A percentile compares a stretch with the other conserved stretches of the same genome.
phyloP scores from a whole-genome alignment of 2,797 vertebrate species.

The Aphelocoma californica region DNA sequence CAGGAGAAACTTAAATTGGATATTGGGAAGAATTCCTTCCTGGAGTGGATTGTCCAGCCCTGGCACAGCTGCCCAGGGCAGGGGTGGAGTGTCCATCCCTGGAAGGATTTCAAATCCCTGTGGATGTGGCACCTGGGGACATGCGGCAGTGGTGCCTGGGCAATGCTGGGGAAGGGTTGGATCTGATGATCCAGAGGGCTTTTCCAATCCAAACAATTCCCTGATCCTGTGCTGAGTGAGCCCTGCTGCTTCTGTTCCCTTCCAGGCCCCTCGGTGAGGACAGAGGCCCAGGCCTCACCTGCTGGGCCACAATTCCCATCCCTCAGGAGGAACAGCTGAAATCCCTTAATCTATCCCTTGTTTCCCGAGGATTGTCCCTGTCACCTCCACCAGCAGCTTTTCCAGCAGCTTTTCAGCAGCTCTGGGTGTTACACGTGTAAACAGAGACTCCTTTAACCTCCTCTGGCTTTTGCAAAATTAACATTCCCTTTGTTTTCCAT shows the following conservation, averaged over 20 bases:
- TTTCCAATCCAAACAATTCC: neutral
- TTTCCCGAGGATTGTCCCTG: neutral
- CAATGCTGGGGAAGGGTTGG: neutral
- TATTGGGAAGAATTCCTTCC: rapidly evolving
- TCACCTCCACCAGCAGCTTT: neutral
- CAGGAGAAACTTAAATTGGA: rapidly evolving
- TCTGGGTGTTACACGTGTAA: too few species aligned
- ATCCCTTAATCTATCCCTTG: neutral
- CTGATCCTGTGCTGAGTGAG: neutral
- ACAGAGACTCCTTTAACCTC: neutral
- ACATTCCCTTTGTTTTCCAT: neutral
- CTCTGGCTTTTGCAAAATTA: neutral
- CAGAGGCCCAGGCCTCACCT: rapidly evolving
- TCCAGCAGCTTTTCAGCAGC: too few species aligned
- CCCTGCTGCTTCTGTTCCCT: neutral
- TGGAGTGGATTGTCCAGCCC: rapidly evolving
- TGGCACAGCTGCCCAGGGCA: neutral
- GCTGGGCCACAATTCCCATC: rapidly evolving
- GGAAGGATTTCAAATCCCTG: neutral
- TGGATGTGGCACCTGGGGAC: neutral
- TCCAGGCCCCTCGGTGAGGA: neutral
- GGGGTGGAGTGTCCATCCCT: rapidly evolving
- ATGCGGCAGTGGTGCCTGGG: rapidly evolving
- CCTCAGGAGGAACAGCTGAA: neutral
- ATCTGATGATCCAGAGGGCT: neutral